These are phyloP conservation scores for Trichonephila inaurata DNA, from an alignment of 1,140 invertebrate genomes.

Conservation along the genomic window DNA sequence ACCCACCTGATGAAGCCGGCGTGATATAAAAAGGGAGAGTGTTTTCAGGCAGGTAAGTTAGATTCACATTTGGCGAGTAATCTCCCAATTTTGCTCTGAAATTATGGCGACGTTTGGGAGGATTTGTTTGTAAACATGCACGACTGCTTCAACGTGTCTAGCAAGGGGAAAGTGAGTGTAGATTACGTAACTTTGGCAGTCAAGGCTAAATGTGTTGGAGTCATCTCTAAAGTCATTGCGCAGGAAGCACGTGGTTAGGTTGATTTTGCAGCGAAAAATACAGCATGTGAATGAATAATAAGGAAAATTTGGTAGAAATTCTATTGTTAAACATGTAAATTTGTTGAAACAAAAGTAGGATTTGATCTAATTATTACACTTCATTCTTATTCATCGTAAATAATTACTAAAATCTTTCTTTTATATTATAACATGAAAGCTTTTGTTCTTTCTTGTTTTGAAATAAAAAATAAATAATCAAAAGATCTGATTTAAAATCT, in stretches of 20 bases:
- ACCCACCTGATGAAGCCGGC: background rate
- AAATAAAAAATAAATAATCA: no score
- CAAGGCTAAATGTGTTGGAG: background rate
- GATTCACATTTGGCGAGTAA: slow-evolving; percentile 26
- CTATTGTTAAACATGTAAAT: no score
- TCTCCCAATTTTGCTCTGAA: background rate
- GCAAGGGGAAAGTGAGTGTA: background rate
- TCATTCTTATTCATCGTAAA: no score
- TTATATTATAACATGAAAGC: no score
- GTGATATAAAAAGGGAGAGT: slow-evolving; percentile 46
- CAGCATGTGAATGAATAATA: no score
- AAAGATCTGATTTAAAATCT: no score
- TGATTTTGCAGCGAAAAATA: background rate
- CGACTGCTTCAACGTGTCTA: background rate
- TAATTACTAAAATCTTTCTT: no score
- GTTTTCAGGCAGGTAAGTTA: background rate
- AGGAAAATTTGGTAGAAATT: no score
- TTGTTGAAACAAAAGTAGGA: no score
- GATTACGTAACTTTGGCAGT: background rate
- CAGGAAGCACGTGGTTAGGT: background rate
- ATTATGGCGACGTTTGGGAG: background rate
- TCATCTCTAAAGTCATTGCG: background rate
- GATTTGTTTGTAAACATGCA: slow-evolving; percentile 41
- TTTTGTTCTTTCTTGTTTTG: no score
- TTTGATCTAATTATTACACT: no score